Conservation (phyloP, 2,888 invertebrate species). For the Polydrusus tereticollis region DNA sequence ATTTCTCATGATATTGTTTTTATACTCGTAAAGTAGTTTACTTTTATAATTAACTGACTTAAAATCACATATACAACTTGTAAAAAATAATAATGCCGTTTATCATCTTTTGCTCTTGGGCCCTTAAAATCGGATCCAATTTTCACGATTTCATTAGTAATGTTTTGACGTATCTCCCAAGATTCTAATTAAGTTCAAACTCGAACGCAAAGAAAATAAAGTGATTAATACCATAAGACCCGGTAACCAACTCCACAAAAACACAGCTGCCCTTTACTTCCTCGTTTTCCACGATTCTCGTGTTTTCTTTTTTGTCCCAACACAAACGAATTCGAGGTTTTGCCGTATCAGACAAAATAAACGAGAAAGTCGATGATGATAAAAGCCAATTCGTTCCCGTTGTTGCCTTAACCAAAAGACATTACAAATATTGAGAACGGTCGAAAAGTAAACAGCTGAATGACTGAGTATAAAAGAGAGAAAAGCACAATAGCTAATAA, state of each 20-base stretch:
- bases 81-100: no score
- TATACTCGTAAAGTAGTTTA: no score
- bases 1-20: no score
- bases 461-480: conserved; percentile 35
- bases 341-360: conserved; percentile 43
- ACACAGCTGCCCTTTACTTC: conserved; percentile 27
- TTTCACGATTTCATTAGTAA: not conserved
- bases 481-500: conserved; percentile 38
- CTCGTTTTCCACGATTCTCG: conserved; percentile 29
- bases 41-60: no score
- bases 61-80: no score
- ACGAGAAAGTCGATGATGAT: conserved; percentile 35
- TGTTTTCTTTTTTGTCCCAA: conserved; percentile 31
- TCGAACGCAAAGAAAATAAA: conserved; percentile 13
- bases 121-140: not conserved
- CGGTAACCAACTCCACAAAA: conserved; percentile 23
- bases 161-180: not conserved
- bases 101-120: no score
- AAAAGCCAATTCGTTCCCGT: conserved; percentile 42
- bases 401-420: conserved; percentile 40
- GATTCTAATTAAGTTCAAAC: not conserved
- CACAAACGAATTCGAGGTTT: conserved; percentile 41
- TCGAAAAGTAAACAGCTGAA: conserved; percentile 35
- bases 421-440: conserved; percentile 46
- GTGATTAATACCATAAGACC: conserved; percentile 15